Evolutionary conservation across 2,797 vertebrate genomes (phyloP).

Genomic region (Taeniopygia guttata): DNA sequence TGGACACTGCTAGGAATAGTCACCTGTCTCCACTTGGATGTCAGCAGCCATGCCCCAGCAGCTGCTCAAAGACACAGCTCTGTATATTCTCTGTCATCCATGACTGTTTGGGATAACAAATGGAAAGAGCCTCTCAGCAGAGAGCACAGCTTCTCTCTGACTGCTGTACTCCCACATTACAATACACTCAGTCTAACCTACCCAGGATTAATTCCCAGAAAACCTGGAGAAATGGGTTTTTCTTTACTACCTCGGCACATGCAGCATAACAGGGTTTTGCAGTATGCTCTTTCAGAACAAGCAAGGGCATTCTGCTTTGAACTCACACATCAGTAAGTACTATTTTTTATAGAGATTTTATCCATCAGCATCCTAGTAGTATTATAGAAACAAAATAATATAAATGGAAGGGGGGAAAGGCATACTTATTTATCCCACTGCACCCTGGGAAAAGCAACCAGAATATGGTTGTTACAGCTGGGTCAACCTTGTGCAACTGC

Average conservation of each 20-base stretch:
- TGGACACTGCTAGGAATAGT: background rate
- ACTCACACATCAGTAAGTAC: background rate
- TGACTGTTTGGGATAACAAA: background rate
- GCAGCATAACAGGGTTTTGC: background rate
- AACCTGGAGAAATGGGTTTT: background rate
- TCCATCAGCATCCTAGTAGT: background rate
- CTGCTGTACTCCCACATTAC: background rate
- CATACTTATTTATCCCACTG: background rate
- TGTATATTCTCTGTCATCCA: fast-evolving
- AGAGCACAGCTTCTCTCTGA: background rate
- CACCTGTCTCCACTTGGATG: background rate
- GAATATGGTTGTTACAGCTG: background rate
- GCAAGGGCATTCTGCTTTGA: background rate
- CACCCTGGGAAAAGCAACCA: background rate
- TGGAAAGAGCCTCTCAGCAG: background rate
- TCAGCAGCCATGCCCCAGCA: background rate
- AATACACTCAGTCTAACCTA: background rate
- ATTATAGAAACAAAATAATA: background rate
- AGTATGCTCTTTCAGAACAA: background rate
- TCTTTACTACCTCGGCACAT: background rate
- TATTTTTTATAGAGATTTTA: background rate
- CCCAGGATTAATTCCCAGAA: background rate
- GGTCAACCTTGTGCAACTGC: background rate
- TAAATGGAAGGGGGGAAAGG: background rate
- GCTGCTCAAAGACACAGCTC: background rate